Percentiles rank a stretch among this genome's conserved stretches.
Conservation (phyloP, 2,797 vertebrate species). For the Acanthurus tractus region DNA sequence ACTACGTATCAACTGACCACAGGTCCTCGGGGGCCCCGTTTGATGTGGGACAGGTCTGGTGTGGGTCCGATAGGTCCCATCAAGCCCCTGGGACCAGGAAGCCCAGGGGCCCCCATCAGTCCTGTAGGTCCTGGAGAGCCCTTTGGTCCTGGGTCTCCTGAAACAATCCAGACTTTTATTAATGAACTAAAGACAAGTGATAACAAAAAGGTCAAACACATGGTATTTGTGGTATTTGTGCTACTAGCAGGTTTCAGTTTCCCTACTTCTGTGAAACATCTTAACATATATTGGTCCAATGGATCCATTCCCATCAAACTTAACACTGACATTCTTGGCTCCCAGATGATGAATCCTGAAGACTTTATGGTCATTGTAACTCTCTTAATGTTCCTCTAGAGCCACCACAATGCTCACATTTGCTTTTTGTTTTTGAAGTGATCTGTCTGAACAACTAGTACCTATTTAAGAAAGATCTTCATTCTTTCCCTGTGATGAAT, state of each 20-base stretch:
- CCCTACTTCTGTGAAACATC: neutral
- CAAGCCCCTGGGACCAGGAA: slow-evolving; percentile 92
- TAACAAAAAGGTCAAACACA: neutral
- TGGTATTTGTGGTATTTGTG: neutral
- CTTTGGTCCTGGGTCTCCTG: slow-evolving; percentile 91
- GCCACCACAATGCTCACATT: too few relatives aligned
- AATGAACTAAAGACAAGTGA: neutral
- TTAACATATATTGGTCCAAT: neutral
- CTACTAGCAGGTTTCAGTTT: neutral
- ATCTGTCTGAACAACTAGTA: neutral
- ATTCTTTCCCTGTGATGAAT: neutral
- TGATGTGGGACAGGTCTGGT: slow-evolving; percentile 94
- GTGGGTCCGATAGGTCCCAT: slow-evolving; percentile 97
- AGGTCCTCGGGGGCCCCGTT: slow-evolving; percentile 93
- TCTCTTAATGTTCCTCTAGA: too few relatives aligned
- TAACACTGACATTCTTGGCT: neutral
- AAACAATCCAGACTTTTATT: slow-evolving; percentile 50
- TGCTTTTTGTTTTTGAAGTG: neutral
- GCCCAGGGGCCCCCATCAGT: slow-evolving; percentile 87
- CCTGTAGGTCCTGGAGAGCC: slow-evolving; percentile 90
- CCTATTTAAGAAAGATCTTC: neutral
- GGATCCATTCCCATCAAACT: neutral
- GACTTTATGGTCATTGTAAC: too few relatives aligned
- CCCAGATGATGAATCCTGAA: neutral
- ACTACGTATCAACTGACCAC: slow-evolving; percentile 88